A percentile compares a stretch with the other conserved stretches of the same genome.
phyloP scores from a whole-genome alignment of 2,888 invertebrate species.

The Chalcosyrphus nemorum region DNA sequence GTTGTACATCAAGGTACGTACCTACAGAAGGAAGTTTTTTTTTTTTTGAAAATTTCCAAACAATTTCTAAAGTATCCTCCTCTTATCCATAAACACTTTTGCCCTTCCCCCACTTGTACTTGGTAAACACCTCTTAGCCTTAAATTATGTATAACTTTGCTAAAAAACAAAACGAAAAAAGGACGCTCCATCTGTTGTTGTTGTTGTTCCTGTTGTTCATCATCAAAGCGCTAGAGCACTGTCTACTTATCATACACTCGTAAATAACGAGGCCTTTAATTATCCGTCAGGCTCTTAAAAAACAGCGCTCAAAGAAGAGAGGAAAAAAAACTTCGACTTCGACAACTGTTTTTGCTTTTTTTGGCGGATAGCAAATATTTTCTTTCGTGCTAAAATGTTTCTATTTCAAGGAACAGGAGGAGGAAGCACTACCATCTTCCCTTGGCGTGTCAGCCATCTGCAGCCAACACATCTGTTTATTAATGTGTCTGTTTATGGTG shows the following conservation, averaged over 20 bases:
- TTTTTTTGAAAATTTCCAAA: not conserved
- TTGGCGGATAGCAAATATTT: slow-evolving; percentile 37
- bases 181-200: slow-evolving; percentile 37
- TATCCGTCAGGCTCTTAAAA: slow-evolving; percentile 33
- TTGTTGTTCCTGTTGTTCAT: slow-evolving; percentile 37
- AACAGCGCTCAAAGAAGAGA: not conserved
- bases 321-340: slow-evolving; percentile 8
- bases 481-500: slow-evolving; percentile 32
- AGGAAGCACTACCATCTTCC: not conserved
- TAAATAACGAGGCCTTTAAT: slow-evolving; percentile 44
- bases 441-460: not conserved
- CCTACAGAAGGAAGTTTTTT: not conserved
- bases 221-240: slow-evolving; percentile 25
- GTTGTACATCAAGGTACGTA: not conserved
- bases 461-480: slow-evolving; percentile 40
- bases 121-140: slow-evolving; percentile 23
- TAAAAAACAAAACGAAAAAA: too few relatives aligned
- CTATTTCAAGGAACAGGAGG: slow-evolving; percentile 3
- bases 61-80: not conserved
- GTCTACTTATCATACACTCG: slow-evolving; percentile 49
- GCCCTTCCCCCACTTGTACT: slow-evolving; percentile 5
- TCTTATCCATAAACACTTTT: slow-evolving; percentile 4
- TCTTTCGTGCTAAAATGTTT: slow-evolving; percentile 30
- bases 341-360: slow-evolving; percentile 27
- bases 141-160: slow-evolving; percentile 34